A percentile compares a stretch with the other conserved stretches of the same genome.
Conservation (phyloP, 1,140 invertebrate species). For the Wiebesia pumilae region DNA sequence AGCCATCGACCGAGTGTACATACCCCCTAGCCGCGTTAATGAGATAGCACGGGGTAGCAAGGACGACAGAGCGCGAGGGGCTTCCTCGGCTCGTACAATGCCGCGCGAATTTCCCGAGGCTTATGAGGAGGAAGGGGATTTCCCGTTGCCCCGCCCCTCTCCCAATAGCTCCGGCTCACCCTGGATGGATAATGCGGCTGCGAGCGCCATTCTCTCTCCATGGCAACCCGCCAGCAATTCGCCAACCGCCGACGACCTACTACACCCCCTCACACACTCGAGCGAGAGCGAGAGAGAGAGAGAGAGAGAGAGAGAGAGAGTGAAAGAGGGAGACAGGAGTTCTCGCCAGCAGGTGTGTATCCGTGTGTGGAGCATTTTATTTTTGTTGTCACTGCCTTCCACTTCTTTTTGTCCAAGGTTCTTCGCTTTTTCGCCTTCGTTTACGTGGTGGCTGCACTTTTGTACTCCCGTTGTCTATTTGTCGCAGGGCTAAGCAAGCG, state of each 20-base stretch:
- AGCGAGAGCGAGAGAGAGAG: background rate
- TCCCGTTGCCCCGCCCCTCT: background rate
- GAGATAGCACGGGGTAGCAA: background rate
- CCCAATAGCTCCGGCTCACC: background rate
- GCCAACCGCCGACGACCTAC: conserved; percentile 2
- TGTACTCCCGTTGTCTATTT: conserved; percentile 5
- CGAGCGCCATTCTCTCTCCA: conserved; percentile 32
- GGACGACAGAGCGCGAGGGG: too few species aligned
- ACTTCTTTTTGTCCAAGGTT: too few species aligned
- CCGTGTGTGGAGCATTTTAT: background rate
- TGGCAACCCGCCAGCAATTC: conserved; percentile 29
- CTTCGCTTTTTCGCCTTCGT: conserved; percentile 5
- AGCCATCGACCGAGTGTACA: background rate
- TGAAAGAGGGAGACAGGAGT: background rate
- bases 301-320: background rate
- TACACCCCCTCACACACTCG: background rate
- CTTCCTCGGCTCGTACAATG: background rate
- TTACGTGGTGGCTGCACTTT: background rate
- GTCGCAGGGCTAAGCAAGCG: conserved; percentile 35
- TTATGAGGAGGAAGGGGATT: background rate
- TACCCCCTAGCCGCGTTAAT: background rate
- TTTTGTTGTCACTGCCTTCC: background rate
- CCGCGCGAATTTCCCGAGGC: background rate
- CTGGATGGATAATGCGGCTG: background rate
- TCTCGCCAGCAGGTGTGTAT: background rate